phyloP scores from a whole-genome alignment of 2,888 invertebrate genomes.

The Teinopalpus imperialis region DNA sequence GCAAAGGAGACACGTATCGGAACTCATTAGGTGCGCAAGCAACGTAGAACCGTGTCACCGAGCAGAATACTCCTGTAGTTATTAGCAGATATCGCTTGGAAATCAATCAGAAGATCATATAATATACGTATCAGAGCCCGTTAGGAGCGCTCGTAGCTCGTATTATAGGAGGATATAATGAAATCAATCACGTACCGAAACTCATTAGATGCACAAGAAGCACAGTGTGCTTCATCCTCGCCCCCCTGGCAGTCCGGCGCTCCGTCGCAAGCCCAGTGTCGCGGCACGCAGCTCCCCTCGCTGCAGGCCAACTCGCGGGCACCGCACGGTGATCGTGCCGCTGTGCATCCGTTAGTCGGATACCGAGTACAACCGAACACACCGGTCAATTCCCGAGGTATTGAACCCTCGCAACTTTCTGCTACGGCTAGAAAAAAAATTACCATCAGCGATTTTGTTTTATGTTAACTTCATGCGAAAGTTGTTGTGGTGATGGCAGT shows the following conservation, averaged over 20 bases:
- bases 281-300: conserved; percentile 83
- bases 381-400: conserved; percentile 78
- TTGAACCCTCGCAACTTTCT: conserved; percentile 82
- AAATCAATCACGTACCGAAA: conserved; percentile 61
- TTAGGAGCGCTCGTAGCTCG: no score
- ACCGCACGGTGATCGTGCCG: conserved; percentile 70
- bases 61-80: no score
- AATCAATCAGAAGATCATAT: no score
- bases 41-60: no score
- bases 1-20: no score
- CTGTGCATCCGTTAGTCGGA: conserved; percentile 81
- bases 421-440: conserved; percentile 82
- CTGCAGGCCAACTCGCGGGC: conserved; percentile 79
- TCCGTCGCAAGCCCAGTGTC: conserved; percentile 85
- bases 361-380: conserved; percentile 84
- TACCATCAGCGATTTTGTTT: no score
- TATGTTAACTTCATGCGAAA: no score
- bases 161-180: no score
- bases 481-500: no score
- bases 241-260: conserved; percentile 83
- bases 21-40: no score
- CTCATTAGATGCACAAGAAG: conserved; percentile 54
- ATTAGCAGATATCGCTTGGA: no score
- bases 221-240: conserved; percentile 83
- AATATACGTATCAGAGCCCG: no score